phyloP scores from a whole-genome alignment of 2,888 invertebrate genomes.

The Cylindroiulus punctatus region DNA sequence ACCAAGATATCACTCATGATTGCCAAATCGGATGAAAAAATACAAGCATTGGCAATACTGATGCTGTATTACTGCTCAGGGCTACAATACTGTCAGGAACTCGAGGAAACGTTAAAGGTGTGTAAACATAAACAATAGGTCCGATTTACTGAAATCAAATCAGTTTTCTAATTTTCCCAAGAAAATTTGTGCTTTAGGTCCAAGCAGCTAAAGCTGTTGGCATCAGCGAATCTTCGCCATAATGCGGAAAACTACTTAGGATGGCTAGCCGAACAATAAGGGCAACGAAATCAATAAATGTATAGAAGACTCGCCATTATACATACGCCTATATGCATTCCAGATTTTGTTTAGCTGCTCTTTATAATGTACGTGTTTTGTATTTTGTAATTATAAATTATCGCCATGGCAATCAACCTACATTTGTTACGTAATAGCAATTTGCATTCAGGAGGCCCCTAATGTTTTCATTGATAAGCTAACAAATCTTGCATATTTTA shows the following conservation, averaged over 20 bases:
- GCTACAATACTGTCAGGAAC: slow-evolving; percentile 81
- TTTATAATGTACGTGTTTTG: slow-evolving; percentile 11
- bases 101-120: slow-evolving; percentile 63
- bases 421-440: slow-evolving; percentile 6
- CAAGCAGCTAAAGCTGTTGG: slow-evolving; percentile 47
- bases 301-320: slow-evolving; percentile 17
- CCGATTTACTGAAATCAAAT: neutral
- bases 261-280: slow-evolving; percentile 13
- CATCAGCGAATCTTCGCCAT: neutral
- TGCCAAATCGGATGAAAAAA: slow-evolving; percentile 81
- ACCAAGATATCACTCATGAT: slow-evolving; percentile 65
- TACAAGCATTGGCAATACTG: slow-evolving; percentile 89
- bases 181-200: neutral
- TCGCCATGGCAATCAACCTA: slow-evolving; percentile 15
- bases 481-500: neutral
- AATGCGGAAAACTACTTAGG: neutral
- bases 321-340: slow-evolving; percentile 29
- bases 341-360: slow-evolving; percentile 17
- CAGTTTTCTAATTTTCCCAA: neutral
- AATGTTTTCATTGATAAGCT: neutral
- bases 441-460: neutral
- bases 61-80: slow-evolving; percentile 96
- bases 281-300: neutral
- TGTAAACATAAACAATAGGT: neutral
- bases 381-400: slow-evolving; percentile 25